phyloP scores from a whole-genome alignment of 2,797 vertebrate genomes.

The Arrhamphus sclerolepis region DNA sequence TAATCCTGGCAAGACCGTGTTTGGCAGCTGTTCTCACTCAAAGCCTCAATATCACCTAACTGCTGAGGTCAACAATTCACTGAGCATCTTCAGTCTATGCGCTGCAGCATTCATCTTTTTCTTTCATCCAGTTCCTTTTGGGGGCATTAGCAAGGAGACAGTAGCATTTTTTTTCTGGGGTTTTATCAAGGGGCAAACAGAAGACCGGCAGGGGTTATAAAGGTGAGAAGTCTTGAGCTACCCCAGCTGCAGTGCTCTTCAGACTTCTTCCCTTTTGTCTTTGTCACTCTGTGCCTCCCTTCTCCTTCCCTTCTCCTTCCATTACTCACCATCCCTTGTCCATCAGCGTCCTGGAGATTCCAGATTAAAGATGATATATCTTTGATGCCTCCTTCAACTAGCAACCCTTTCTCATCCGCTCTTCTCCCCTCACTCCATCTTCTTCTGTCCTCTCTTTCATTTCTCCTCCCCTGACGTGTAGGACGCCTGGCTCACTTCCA shows the following conservation, averaged over 20 bases:
- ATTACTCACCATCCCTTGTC: constrained; percentile 72
- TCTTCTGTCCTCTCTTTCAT: constrained; percentile 65
- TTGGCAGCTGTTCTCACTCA: constrained; percentile 38
- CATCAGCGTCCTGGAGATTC: constrained; percentile 64
- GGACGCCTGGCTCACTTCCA: constrained; percentile 66
- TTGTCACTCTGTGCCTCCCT: constrained; percentile 47
- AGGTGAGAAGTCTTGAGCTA: constrained; percentile 54
- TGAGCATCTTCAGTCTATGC: constrained; percentile 26
- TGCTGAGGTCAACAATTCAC: constrained; percentile 62
- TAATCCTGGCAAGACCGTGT: constrained; percentile 40
- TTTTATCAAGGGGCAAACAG: constrained; percentile 27
- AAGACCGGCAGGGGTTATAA: constrained; percentile 53
- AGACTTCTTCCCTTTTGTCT: constrained; percentile 59
- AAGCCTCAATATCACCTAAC: constrained; percentile 47
- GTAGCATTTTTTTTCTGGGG: constrained; percentile 27
- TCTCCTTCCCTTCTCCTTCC: constrained; percentile 40
- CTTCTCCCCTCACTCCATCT: constrained; percentile 66
- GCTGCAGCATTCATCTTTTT: constrained; percentile 45
- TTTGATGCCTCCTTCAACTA: constrained; percentile 45
- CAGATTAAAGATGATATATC: constrained; percentile 67
- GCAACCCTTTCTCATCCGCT: constrained; percentile 17
- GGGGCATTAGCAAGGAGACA: constrained; percentile 28
- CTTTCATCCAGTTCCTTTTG: constrained; percentile 31
- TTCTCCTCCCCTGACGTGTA: constrained; percentile 61
- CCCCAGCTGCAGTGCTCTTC: constrained; percentile 65